A percentile compares a stretch with the other conserved stretches of the same genome.
Conservation (phyloP, 23 tunicate species). For the Phallusia fumigata region DNA sequence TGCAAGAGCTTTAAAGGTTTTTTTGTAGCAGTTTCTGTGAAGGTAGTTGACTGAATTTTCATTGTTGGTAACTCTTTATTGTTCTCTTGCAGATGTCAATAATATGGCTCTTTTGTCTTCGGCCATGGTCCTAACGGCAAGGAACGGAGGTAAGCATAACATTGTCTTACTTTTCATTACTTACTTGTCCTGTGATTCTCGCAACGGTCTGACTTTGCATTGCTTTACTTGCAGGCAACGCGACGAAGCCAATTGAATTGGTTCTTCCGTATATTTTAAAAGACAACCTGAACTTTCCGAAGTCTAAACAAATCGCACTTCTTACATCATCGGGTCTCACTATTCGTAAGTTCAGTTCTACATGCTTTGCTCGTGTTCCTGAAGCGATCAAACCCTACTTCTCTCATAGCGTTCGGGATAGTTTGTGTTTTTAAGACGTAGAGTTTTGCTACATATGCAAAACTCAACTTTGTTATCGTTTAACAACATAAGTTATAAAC, state of each 20-base stretch:
- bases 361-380: too few species aligned
- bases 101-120: background rate
- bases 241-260: background rate
- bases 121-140: background rate
- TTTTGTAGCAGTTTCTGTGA: too few species aligned
- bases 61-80: too few species aligned
- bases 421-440: too few species aligned
- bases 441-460: too few species aligned
- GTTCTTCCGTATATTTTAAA: background rate
- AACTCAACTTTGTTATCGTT: too few species aligned
- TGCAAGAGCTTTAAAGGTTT: too few species aligned
- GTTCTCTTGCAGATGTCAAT: background rate
- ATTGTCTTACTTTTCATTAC: background rate
- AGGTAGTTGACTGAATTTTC: too few species aligned
- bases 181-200: background rate
- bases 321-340: background rate
- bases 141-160: conserved; percentile 7
- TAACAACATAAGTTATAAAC: too few species aligned
- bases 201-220: background rate
- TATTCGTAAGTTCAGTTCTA: background rate
- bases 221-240: background rate
- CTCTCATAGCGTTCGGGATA: too few species aligned
- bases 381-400: too few species aligned
- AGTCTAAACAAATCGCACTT: background rate
- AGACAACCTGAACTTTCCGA: background rate